These are phyloP conservation scores for Drosophila dunni DNA, from an alignment of 1,140 invertebrate species.

Conservation along the genomic window DNA sequence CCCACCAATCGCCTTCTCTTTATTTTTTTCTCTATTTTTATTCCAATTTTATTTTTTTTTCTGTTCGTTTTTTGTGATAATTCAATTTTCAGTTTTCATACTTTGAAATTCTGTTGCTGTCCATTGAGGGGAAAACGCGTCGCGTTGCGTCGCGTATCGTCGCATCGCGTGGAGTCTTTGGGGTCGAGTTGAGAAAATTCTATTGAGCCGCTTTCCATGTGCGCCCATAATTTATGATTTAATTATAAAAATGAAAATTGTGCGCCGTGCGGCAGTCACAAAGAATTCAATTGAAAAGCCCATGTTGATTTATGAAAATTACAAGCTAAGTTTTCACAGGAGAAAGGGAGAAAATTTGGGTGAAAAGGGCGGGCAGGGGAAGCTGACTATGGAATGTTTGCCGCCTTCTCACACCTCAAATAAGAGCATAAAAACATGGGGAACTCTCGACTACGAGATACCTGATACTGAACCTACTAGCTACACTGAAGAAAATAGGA, in stretches of 20 bases:
- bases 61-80: neutral
- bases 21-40: neutral
- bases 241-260: constrained; percentile 68
- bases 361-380: neutral
- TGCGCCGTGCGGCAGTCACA: constrained; percentile 20
- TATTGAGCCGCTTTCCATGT: constrained; percentile 58
- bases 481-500: no score
- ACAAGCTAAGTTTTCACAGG: constrained; percentile 53
- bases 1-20: neutral
- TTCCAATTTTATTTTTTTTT: neutral
- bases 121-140: constrained; percentile 13
- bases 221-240: constrained; percentile 74
- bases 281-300: constrained; percentile 69
- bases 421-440: neutral
- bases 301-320: constrained; percentile 79
- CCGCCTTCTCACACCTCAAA: constrained; percentile 47
- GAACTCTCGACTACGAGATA: neutral
- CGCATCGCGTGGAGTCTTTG: constrained; percentile 1
- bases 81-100: constrained; percentile 17
- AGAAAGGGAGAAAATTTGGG: neutral
- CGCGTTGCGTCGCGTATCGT: neutral
- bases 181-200: constrained; percentile 41
- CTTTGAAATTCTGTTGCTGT: constrained; percentile 15
- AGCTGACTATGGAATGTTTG: neutral
- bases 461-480: no score